Base-by-base conservation (phyloP, 2,888 invertebrate genomes). In the Pristionchus arcanus region DNA sequence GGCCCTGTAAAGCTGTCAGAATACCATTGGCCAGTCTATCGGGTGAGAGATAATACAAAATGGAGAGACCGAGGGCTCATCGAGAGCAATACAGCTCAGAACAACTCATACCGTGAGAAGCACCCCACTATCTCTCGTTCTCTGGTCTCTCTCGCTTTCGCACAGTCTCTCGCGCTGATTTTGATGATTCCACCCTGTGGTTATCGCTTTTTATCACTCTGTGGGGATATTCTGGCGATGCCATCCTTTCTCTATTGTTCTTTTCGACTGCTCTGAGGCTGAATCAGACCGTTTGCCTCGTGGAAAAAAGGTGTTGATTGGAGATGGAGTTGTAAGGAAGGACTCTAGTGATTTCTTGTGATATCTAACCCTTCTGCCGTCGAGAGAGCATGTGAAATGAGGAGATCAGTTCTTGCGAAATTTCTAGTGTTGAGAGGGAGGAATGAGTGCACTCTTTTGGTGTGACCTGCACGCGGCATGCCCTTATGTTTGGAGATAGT, bases 201-300 rank as follows among this genome's bases (percentile, higher is more conserved):
- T 37, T 37, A 37, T 74, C 74, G 21, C 74, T 74, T 74, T 74
- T 74, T 71, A 71, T 71, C 68, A 11, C 74, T 74, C 37, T 74
- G 37, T 74, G 74, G 37, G 9, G 37, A 74, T 74, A 42, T 37
- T 74, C 37, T 74, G 74, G 74, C 34, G 37, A 16, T 74, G 74
- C 19, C 37, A 42, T 74, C 13, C 74, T 28, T 13, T 21, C 2
- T 34, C 34, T 74, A 31, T 37, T 37, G 34, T 74, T 37, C 74
- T 37, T 34, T 74, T 37, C 37, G 37, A 25, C 16, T 25, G 37
- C 21, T 9, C 1, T 31, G 31, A 31, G 2, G 16, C 16, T 13
- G 15, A 28, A 31, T 28, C 68, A 68, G 31, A 68, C 31, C 15
- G 31, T 16, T 34, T 68, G 31, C n/a, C 31, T 25, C 59, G 59